Percentiles rank a stretch among this genome's conserved stretches.
Evolutionary conservation across 2,113 vertebrate species (phyloP).

Genomic region (Rhinopomastus cyanomelas): DNA sequence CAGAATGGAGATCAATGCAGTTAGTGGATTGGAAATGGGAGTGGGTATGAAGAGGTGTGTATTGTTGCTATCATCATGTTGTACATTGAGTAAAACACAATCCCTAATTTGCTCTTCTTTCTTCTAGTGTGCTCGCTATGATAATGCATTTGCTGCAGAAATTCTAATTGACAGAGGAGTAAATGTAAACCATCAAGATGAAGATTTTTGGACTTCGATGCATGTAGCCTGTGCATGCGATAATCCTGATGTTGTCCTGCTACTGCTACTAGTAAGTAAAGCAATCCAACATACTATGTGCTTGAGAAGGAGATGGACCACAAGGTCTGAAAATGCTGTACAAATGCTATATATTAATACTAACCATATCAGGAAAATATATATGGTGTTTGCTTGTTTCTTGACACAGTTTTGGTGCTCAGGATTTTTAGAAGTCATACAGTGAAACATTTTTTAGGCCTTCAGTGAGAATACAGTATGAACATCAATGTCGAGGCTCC

Average conservation of each 20-base stretch:
- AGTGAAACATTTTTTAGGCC: background rate
- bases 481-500: background rate
- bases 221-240: constrained; percentile 92
- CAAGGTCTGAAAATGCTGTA: background rate
- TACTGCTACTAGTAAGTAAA: constrained; percentile 88
- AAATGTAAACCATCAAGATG: constrained; percentile 91
- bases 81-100: background rate
- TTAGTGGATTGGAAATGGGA: background rate
- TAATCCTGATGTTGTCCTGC: constrained; percentile 86
- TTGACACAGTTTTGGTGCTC: background rate
- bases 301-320: background rate
- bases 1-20: background rate
- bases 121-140: constrained; percentile 90
- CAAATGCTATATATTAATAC: background rate
- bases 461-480: background rate
- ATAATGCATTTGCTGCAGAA: constrained; percentile 92
- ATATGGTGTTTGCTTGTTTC: background rate
- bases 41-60: background rate
- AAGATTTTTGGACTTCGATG: constrained; percentile 93
- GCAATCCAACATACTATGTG: background rate
- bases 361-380: background rate
- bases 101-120: constrained; percentile 8
- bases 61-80: background rate
- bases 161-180: constrained; percentile 89
- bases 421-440: background rate